These are phyloP conservation scores for Dryobotodes eremita DNA, from an alignment of 2,888 invertebrate species.

Conservation along the genomic window DNA sequence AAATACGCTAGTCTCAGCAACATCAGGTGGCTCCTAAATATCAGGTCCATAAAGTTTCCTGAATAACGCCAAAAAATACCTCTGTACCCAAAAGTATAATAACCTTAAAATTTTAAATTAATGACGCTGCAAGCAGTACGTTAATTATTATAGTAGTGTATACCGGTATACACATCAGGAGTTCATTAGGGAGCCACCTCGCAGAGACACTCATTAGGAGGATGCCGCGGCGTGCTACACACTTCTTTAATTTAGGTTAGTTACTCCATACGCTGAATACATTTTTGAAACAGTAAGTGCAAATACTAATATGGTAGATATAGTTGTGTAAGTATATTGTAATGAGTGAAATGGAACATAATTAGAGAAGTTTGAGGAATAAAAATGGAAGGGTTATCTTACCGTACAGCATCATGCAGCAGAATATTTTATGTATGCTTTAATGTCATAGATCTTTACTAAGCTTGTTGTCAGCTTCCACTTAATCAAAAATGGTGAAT, in stretches of 20 bases:
- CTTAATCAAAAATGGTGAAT: background rate
- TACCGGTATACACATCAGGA: conserved; percentile 58
- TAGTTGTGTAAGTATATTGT: conserved; percentile 14
- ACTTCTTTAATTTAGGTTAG: conserved; percentile 65
- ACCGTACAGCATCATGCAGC: too few relatives aligned
- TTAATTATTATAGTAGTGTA: conserved; percentile 45
- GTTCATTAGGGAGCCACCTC: conserved; percentile 67
- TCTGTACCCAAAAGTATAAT: background rate
- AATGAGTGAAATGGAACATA: conserved; percentile 27
- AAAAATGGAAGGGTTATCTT: background rate
- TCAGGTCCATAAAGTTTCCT: background rate
- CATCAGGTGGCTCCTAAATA: background rate
- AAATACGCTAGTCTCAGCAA: background rate
- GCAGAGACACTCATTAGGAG: conserved; percentile 65
- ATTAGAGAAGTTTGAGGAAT: background rate
- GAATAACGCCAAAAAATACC: background rate
- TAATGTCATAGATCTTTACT: background rate
- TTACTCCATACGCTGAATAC: conserved; percentile 50
- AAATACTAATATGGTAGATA: conserved; percentile 35
- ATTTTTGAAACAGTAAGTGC: conserved; percentile 37
- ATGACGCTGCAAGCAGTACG: conserved; percentile 36
- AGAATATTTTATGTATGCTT: background rate
- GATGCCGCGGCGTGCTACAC: conserved; percentile 54
- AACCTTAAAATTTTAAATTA: conserved; percentile 22
- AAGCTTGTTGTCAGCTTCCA: background rate